Percentiles rank a stretch among this genome's conserved stretches.
phyloP scores from a whole-genome alignment of 1,140 invertebrate genomes.

The Camponotus vicinus region DNA sequence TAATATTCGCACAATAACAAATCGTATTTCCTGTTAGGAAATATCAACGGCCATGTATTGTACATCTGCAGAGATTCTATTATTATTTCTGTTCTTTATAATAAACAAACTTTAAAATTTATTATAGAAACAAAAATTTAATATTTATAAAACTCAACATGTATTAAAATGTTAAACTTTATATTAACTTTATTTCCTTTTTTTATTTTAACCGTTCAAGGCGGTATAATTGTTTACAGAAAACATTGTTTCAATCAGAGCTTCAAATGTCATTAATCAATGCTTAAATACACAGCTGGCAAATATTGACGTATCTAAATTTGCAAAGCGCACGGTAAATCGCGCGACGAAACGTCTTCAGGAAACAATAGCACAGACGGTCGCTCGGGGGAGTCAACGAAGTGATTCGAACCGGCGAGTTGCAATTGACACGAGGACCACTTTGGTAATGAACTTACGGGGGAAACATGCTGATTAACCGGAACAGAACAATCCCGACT shows the following conservation, averaged over 20 bases:
- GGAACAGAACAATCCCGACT: slow-evolving; percentile 63
- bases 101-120: not conserved
- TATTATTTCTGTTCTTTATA: not conserved
- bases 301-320: slow-evolving; percentile 15
- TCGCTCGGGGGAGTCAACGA: slow-evolving; percentile 44
- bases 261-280: not conserved
- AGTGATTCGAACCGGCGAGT: slow-evolving; percentile 70
- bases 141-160: not conserved
- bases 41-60: not conserved
- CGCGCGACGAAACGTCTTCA: slow-evolving; percentile 23
- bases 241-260: not conserved
- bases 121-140: not conserved
- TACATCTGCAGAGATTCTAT: not conserved
- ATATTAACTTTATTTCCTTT: not conserved
- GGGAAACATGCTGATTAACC: slow-evolving; percentile 78
- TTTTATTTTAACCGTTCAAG: not conserved
- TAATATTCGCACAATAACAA: slow-evolving; percentile 30
- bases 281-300: not conserved
- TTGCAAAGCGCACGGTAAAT: not conserved
- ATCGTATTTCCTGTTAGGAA: slow-evolving; percentile 24
- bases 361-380: slow-evolving; percentile 31
- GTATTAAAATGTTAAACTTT: not conserved
- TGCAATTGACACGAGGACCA: slow-evolving; percentile 79
- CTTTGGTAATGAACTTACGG: slow-evolving; percentile 78
- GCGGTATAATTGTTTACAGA: not conserved